Conservation (phyloP, 37 sponge, comb jelly and placozoan genomes). For the Theonella swinhoei region DNA sequence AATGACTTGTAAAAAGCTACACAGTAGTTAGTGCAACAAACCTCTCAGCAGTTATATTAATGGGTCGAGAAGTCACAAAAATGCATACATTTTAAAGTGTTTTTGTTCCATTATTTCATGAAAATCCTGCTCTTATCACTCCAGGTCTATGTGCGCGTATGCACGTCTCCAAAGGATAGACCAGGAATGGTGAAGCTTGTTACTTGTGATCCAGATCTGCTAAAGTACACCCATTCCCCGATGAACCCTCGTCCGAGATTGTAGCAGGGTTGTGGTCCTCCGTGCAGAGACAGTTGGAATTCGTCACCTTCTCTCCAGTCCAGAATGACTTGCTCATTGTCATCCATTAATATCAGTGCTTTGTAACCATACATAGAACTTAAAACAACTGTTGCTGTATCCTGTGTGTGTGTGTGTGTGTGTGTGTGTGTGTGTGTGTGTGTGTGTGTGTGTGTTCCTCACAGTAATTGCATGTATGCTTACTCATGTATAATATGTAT, state of each 20-base stretch:
- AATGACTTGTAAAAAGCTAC: no score
- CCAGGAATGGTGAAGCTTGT: constrained; percentile 58
- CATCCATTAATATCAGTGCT: background rate
- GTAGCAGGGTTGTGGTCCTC: constrained; percentile 11
- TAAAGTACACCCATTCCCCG: constrained; percentile 58
- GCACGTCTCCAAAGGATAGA: constrained; percentile 27
- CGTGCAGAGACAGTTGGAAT: constrained; percentile 52
- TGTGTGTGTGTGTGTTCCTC: background rate
- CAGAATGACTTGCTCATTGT: background rate
- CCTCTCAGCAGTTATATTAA: no score
- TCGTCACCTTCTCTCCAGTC: constrained; percentile 37
- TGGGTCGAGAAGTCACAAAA: no score
- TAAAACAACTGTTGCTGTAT: background rate
- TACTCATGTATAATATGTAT: no score
- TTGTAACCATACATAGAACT: background rate
- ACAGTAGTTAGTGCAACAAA: no score
- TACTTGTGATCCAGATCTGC: constrained; percentile 14
- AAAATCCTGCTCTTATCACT: no score
- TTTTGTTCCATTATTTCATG: no score
- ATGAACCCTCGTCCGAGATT: constrained; percentile 27
- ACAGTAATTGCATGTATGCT: background rate
- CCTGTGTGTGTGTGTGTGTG: background rate
- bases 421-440: background rate
- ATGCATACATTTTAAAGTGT: no score
- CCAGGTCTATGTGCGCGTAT: background rate